Evolutionary conservation across 2,797 vertebrate genomes (phyloP).

Genomic region (Pitangus sulphuratus): DNA sequence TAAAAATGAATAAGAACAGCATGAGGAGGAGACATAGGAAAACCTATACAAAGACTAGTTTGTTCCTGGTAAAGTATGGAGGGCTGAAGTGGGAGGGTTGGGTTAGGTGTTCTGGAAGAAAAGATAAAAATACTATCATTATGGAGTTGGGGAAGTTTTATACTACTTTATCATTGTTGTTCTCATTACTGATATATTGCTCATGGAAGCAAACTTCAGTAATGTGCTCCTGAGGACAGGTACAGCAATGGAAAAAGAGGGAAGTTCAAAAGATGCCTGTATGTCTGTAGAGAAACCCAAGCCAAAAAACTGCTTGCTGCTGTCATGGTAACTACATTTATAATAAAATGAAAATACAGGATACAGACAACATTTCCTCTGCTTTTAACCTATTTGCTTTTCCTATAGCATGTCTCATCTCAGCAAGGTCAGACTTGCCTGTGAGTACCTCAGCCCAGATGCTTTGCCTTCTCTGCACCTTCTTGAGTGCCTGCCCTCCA

Average conservation of each 20-base stretch:
- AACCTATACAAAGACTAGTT: background rate
- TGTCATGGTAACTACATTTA: slow-evolving; percentile 25
- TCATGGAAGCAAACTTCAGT: background rate
- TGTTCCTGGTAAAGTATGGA: background rate
- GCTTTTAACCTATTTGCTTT: slow-evolving; percentile 36
- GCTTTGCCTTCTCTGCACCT: background rate
- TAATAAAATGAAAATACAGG: background rate
- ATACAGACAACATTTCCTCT: background rate
- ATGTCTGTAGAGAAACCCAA: background rate
- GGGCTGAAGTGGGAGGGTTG: background rate
- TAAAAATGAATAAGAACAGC: background rate
- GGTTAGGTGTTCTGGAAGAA: background rate
- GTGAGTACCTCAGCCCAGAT: background rate
- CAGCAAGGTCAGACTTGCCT: slow-evolving; percentile 13
- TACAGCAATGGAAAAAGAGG: background rate
- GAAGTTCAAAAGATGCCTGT: slow-evolving; percentile 7
- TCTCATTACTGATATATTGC: background rate
- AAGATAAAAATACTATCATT: background rate
- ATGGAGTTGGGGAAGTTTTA: background rate
- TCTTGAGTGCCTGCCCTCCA: background rate
- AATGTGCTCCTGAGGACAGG: background rate
- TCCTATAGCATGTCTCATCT: background rate
- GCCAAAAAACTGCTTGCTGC: background rate
- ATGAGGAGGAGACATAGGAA: background rate
- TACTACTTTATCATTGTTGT: background rate